Conservation (phyloP, 2,797 vertebrate species). For the Sardinella longiceps region DNA sequence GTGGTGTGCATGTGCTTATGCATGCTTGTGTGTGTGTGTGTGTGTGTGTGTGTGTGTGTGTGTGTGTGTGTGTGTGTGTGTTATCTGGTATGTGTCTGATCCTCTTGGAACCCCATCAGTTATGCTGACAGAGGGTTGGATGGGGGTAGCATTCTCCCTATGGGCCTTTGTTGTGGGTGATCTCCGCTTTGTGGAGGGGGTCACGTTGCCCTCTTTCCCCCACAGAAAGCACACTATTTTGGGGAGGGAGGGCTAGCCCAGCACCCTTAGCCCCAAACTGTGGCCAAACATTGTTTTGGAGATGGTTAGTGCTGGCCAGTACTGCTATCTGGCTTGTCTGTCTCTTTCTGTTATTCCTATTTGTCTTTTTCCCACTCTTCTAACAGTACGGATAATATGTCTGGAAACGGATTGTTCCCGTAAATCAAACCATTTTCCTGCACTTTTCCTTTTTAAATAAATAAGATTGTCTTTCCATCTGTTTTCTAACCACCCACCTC, state of each 20-base stretch:
- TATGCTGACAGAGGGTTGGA: conserved; percentile 68
- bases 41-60: conserved; percentile 7
- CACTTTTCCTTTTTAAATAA: background rate
- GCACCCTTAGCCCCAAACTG: background rate
- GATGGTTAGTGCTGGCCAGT: background rate
- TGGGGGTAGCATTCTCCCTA: background rate
- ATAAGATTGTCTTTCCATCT: background rate
- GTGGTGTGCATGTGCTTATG: background rate
- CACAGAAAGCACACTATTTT: conserved; percentile 3
- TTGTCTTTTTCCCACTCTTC: background rate
- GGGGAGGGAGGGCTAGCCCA: background rate
- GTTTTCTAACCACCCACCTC: background rate
- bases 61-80: background rate
- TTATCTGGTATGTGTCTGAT: conserved; percentile 27
- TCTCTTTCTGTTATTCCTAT: conserved; percentile 4
- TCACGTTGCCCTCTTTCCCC: background rate
- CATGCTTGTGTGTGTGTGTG: background rate
- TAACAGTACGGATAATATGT: conserved; percentile 3
- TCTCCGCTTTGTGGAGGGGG: conserved; percentile 6
- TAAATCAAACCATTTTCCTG: background rate
- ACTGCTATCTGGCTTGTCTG: background rate
- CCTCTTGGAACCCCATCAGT: conserved; percentile 52
- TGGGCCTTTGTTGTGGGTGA: conserved; percentile 4
- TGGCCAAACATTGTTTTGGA: conserved; percentile 12
- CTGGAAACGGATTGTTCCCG: conserved; percentile 7